These are phyloP conservation scores for Drosophila sturtevanti DNA, from an alignment of 1,140 invertebrate genomes.

Conservation along the genomic window DNA sequence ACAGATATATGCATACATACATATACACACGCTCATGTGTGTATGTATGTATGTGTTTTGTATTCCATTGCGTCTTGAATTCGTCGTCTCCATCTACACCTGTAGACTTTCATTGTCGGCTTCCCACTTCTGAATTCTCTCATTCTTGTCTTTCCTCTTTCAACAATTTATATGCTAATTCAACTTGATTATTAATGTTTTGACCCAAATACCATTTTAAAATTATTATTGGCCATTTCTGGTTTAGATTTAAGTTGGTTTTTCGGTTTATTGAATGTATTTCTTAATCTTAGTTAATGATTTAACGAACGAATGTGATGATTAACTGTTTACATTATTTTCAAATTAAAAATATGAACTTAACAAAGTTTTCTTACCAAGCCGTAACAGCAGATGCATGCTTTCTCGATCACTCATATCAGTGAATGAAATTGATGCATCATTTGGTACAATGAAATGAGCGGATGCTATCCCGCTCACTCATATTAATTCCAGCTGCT, in stretches of 20 bases:
- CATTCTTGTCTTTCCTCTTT: constrained; percentile 27
- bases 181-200: constrained; percentile 80
- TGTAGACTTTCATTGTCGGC: constrained; percentile 20
- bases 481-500: no score
- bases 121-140: constrained; percentile 10
- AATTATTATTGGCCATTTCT: constrained; percentile 80
- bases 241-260: constrained; percentile 60
- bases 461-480: no score
- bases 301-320: constrained; percentile 33
- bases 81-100: constrained; percentile 17
- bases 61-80: constrained; percentile 31
- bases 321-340: constrained; percentile 36
- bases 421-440: no score
- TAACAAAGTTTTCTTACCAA: no score
- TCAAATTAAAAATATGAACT: no score
- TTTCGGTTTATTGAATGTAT: constrained; percentile 51
- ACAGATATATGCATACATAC: no score
- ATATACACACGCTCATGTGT: background rate
- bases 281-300: constrained; percentile 23
- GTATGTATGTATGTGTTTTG: background rate
- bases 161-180: constrained; percentile 82
- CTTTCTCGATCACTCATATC: no score
- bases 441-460: no score
- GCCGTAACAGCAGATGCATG: no score
- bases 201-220: constrained; percentile 79